Evolutionary conservation across 2,113 vertebrate species (phyloP).

Genomic region (Siniperca knerii): DNA sequence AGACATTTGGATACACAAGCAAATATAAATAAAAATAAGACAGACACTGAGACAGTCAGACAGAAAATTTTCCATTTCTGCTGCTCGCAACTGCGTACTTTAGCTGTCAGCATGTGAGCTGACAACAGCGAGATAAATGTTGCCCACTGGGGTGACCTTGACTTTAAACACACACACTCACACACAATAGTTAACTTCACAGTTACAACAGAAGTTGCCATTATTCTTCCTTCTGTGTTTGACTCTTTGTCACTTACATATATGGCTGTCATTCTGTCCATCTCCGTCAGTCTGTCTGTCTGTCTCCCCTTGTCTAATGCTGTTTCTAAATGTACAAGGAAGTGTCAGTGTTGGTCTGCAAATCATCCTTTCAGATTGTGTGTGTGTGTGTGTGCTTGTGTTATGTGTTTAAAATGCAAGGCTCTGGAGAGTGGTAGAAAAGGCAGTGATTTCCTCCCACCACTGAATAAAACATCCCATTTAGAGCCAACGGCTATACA

Average conservation of each 20-base stretch:
- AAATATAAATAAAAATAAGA: conserved; percentile 35
- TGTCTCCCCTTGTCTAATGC: conserved; percentile 2
- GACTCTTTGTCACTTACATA: conserved; percentile 28
- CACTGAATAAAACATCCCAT: conserved; percentile 80
- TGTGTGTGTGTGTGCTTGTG: background rate
- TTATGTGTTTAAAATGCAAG: conserved; percentile 37
- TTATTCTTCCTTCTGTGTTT: conserved; percentile 25
- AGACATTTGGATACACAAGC: conserved; percentile 14
- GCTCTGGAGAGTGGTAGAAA: conserved; percentile 43
- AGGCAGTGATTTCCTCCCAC: conserved; percentile 63
- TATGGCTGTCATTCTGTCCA: background rate
- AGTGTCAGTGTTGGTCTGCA: conserved; percentile 29
- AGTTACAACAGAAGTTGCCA: conserved; percentile 28
- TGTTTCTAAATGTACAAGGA: conserved; percentile 32
- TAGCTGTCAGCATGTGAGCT: conserved; percentile 58
- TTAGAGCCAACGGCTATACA: conserved; percentile 64
- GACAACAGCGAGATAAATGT: conserved; percentile 52
- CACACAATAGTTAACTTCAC: conserved; percentile 23
- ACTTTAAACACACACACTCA: conserved; percentile 37
- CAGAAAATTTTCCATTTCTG: conserved; percentile 42
- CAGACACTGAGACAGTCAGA: background rate
- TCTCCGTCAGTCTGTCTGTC: background rate
- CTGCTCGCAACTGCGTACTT: conserved; percentile 3
- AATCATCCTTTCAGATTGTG: conserved; percentile 41
- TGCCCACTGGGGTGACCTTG: conserved; percentile 69